Conservation (phyloP, 1,140 invertebrate genomes). For the Orussus abietinus region DNA sequence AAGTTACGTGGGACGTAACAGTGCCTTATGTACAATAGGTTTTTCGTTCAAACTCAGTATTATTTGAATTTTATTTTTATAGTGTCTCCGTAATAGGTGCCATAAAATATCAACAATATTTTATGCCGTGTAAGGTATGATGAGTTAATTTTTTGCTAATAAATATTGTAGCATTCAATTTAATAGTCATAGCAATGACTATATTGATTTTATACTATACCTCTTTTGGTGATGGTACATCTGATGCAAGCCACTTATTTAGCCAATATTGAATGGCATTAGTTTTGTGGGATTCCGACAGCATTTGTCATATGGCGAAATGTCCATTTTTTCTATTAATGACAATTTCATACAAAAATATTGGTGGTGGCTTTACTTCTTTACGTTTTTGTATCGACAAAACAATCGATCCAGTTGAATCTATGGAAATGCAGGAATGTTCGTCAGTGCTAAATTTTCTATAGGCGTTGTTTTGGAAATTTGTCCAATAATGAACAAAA, state of each 20-base stretch:
- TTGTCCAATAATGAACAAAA: constrained; percentile 12
- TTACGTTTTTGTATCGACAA: constrained; percentile 13
- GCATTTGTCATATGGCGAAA: constrained; percentile 22
- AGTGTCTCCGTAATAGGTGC: too few species aligned
- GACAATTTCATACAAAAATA: constrained; percentile 15
- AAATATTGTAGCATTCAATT: too few species aligned
- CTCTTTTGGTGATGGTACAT: constrained; percentile 18
- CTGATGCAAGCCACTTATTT: constrained; percentile 17
- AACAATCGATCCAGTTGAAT: constrained; percentile 16
- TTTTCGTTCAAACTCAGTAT: too few species aligned
- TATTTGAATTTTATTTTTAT: too few species aligned
- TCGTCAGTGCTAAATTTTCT: constrained; percentile 13
- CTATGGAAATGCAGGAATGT: constrained; percentile 10
- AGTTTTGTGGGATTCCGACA: constrained; percentile 24
- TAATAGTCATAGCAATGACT: too few species aligned
- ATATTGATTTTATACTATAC: too few species aligned
- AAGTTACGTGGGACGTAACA: too few species aligned
- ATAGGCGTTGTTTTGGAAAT: constrained; percentile 13
- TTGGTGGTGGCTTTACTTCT: constrained; percentile 6
- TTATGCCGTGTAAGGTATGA: too few species aligned
- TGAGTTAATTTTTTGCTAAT: too few species aligned
- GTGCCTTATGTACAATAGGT: too few species aligned
- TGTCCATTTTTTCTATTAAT: constrained; percentile 12
- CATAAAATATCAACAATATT: too few species aligned
- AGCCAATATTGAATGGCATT: constrained; percentile 19